These are phyloP conservation scores for Sebastes nivosus DNA, from an alignment of 2,797 vertebrate species.

Conservation along the genomic window DNA sequence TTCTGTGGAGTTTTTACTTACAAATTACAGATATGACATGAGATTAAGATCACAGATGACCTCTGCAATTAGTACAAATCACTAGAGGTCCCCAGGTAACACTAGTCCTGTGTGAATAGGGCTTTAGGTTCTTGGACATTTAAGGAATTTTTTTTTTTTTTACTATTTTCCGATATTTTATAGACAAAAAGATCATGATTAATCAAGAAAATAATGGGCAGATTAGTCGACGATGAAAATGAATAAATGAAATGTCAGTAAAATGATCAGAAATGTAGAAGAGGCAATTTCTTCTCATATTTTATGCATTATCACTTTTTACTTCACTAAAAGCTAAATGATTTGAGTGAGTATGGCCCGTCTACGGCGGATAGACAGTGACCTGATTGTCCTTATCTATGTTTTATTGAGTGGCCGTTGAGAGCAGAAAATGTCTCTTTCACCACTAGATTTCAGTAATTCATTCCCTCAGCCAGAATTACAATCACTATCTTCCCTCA, in stretches of 20 bases:
- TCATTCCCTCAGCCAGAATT: conserved; percentile 12
- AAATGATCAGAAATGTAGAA: neutral
- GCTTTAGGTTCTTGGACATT: neutral
- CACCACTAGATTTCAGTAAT: conserved; percentile 19
- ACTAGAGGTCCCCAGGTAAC: too few relatives aligned
- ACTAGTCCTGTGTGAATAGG: too few relatives aligned
- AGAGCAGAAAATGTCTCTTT: conserved; percentile 40
- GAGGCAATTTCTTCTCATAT: neutral
- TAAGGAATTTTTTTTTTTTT: too few relatives aligned
- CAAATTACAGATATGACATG: too few relatives aligned
- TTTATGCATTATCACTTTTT: neutral
- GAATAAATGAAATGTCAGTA: neutral
- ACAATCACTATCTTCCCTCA: conserved; percentile 31
- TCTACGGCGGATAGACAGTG: neutral
- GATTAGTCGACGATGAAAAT: neutral
- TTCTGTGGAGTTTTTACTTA: too few relatives aligned
- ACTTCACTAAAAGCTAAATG: neutral
- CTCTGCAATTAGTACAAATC: too few relatives aligned
- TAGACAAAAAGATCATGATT: neutral
- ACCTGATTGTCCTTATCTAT: conserved; percentile 27
- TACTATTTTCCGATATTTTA: neutral
- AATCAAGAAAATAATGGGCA: neutral
- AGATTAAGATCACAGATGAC: too few relatives aligned
- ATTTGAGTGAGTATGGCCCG: neutral
- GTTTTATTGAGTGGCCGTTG: conserved; percentile 29